Evolutionary conservation across 2,113 vertebrate genomes (phyloP), one percentile per base, ranked within the genome.

Genomic region (Chaetodon auriga): DNA sequence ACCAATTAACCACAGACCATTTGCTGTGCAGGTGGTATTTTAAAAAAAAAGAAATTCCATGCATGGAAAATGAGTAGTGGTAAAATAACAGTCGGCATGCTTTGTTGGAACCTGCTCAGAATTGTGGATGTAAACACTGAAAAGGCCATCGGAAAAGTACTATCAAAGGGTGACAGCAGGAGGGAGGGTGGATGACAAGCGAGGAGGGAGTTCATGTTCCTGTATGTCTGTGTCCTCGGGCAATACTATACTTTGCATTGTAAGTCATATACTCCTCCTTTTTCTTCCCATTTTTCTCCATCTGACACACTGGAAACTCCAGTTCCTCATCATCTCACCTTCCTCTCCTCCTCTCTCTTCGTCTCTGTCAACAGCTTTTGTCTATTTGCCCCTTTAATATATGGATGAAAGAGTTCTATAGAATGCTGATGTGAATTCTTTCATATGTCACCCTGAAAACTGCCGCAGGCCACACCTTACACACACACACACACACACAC

Each of bases 221-320:
- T 86, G 55, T 69, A 46, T 25, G 78, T 89, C 86, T 87, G 78
- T 75, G 75, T 62, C 83, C 72, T 84, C 53, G 3, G 73, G 85
- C 65, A 21, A 60, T 68, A 69, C 63, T 83, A 81, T 85, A 87
- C 84, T 76, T 61, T 83, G 58, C 36, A 68, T 43, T 78, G 55
- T 76, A 76, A 61, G 62, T 74, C 69, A 83, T 38, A 75, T 68
- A 68, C 77, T 55, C 19, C 62, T 76, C 36, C 25, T 75, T 73
- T 79, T 70, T 62, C 36, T n/a, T 57, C 35, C 36, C 53, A 36
- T 74, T 78, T 64, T 78, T 72, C 49, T 71, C 61, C 43, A 4
- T 63, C 55, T 54, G 69, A 72, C 82, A 69, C 77, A 80, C 86
- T 87, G 74, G 83, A 88, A 90, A 81, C 77, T 87, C 86, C 81